These are phyloP conservation scores for Drosophila kohkoa DNA, from an alignment of 1,140 invertebrate species.

Conservation along the genomic window DNA sequence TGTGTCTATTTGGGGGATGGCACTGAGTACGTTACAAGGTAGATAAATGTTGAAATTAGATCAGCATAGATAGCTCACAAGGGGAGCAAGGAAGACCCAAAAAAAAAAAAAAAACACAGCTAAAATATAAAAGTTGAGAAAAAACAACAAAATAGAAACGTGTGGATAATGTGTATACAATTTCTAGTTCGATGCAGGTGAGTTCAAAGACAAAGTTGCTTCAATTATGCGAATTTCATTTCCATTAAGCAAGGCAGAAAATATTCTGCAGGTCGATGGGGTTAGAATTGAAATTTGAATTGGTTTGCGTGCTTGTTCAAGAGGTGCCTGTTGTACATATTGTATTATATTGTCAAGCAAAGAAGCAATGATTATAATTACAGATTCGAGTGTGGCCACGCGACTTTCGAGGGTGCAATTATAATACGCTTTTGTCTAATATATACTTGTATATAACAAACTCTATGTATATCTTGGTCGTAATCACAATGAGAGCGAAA, in stretches of 20 bases:
- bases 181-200: slow-evolving; percentile 9
- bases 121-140: slow-evolving; percentile 1
- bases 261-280: not conserved
- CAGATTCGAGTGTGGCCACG: slow-evolving; percentile 59
- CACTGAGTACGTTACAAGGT: slow-evolving; percentile 57
- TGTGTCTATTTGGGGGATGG: slow-evolving; percentile 55
- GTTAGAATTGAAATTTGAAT: slow-evolving; percentile 5
- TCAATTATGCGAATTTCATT: slow-evolving; percentile 2
- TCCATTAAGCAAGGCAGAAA: not conserved
- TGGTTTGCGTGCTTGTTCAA: slow-evolving; percentile 63
- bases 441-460: not conserved
- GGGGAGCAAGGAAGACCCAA: slow-evolving; percentile 19
- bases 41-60: slow-evolving; percentile 76
- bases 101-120: not conserved
- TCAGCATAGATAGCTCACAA: slow-evolving; percentile 65
- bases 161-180: not conserved
- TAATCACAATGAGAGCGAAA: slow-evolving; percentile 25
- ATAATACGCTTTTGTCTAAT: slow-evolving; percentile 17
- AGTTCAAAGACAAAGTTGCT: slow-evolving; percentile 8
- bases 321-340: slow-evolving; percentile 27
- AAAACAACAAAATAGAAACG: not conserved
- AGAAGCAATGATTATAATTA: slow-evolving; percentile 73
- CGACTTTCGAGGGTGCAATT: slow-evolving; percentile 46
- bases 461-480: not conserved
- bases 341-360: not conserved